phyloP scores from a whole-genome alignment of 2,888 invertebrate genomes.

The Zygaena filipendulae region DNA sequence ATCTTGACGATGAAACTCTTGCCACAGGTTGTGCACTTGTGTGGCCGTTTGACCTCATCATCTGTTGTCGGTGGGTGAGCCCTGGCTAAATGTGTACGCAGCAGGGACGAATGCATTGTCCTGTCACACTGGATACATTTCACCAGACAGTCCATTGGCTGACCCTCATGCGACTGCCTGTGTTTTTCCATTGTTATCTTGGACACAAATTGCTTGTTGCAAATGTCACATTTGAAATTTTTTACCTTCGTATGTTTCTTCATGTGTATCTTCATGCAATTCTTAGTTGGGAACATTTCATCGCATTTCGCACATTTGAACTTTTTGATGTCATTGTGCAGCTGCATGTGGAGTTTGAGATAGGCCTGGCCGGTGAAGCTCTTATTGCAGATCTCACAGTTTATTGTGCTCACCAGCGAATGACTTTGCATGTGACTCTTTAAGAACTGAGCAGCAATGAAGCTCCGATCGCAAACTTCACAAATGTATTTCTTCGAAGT shows the following conservation, averaged over 20 bases:
- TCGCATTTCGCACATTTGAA: constrained; percentile 60
- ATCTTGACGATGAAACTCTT: constrained; percentile 60
- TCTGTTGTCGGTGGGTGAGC: constrained; percentile 45
- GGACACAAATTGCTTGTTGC: constrained; percentile 54
- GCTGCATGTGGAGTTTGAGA: constrained; percentile 56
- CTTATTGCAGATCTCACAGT: constrained; percentile 55
- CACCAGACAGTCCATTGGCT: constrained; percentile 54
- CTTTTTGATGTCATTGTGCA: constrained; percentile 58
- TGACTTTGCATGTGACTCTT: constrained; percentile 63
- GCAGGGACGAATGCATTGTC: constrained; percentile 50
- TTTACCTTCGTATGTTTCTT: constrained; percentile 61
- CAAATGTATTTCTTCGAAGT: constrained; percentile 52
- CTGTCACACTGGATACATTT: constrained; percentile 57
- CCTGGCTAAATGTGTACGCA: constrained; percentile 45
- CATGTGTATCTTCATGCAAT: constrained; percentile 58
- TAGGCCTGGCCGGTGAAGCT: constrained; percentile 59
- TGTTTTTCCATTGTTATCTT: constrained; percentile 63
- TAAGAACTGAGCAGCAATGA: constrained; percentile 57
- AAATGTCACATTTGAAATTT: constrained; percentile 59
- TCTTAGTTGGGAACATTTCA: constrained; percentile 59
- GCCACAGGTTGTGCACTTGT: constrained; percentile 56
- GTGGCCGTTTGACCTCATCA: constrained; percentile 54
- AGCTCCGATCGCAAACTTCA: constrained; percentile 55
- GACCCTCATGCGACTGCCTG: constrained; percentile 50
- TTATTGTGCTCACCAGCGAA: constrained; percentile 48